These are phyloP conservation scores for Pachliopta kotzebuea DNA, from an alignment of 2,888 invertebrate species.

Conservation along the genomic window DNA sequence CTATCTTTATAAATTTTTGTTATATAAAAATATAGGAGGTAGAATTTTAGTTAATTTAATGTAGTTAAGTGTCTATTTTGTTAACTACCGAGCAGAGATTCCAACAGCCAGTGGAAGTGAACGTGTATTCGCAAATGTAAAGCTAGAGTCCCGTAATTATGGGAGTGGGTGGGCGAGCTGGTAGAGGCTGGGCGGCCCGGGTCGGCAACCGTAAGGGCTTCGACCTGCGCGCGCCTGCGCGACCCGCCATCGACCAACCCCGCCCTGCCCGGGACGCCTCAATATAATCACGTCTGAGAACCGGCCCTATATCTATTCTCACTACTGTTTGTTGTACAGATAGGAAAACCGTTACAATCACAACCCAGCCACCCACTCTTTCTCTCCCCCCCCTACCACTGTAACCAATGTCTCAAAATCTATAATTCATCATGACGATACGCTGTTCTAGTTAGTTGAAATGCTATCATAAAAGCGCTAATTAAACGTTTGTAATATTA, in stretches of 20 bases:
- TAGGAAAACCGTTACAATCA: constrained; percentile 18
- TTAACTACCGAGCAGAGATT: background rate
- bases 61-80: background rate
- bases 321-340: constrained; percentile 17
- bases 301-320: constrained; percentile 23
- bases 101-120: background rate
- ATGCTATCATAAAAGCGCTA: too few relatives aligned
- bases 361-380: background rate
- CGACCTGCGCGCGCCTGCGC: constrained; percentile 71
- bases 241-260: constrained; percentile 62
- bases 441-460: too few relatives aligned
- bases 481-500: too few relatives aligned
- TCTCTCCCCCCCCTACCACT: constrained; percentile 7
- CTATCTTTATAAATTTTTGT: too few relatives aligned
- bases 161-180: constrained; percentile 39
- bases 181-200: constrained; percentile 44
- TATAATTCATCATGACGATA: background rate
- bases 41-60: too few relatives aligned
- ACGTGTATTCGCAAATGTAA: constrained; percentile 26
- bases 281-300: constrained; percentile 33
- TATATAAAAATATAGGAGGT: too few relatives aligned
- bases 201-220: constrained; percentile 75
- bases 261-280: constrained; percentile 34
- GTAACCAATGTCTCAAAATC: background rate
- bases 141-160: constrained; percentile 40